Base-by-base conservation (phyloP, 2,797 vertebrate species). In the Garrulus glandarius region DNA sequence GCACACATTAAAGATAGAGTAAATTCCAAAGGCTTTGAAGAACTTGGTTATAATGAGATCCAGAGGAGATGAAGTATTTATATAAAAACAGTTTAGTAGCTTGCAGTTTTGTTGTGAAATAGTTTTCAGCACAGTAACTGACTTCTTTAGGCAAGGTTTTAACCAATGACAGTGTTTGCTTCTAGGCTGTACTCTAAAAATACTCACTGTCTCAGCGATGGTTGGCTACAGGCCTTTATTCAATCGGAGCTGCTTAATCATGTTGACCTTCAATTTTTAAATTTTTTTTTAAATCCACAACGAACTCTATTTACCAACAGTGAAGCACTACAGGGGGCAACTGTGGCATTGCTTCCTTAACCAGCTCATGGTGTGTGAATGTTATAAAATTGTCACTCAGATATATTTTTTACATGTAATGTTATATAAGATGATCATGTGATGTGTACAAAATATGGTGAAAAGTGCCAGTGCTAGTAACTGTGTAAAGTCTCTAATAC, bases 391-490 rank as follows among this genome's bases (percentile, higher is more conserved):
- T 95, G 97, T 98, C 98, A 98, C 97, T 98, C 98, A 98, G 97
- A 98, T 97, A 98, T 98, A 98, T 98, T 98, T 98, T 98, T 98
- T 98, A 98, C 97, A 98, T 98, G 98, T 98, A 97, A 98, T 98
- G 98, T 98, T 98, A 97, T 98, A 98, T 98, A 98, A 98, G 97
- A 98, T 99, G 98, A 99, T 98, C 98, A 99, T 99, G 99, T 99
- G 98, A 98, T 98, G 98, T 99, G 99, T 99, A 98, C 98, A 99
- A 98, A 99, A 98, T 98, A 98, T 98, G 98, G 99, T 99, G 98
- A 99, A 98, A 98, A 98, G 98, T 99, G 99, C 99, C 99, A 99
- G 99, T 99, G 98, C 98, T 99, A 98, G 98, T 99, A 98, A 99
- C 99, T 98, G 98, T 99, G 99, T 99, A 98, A 98, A 99, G 98